Base-by-base conservation (phyloP, 2,797 vertebrate species). In the Pitangus sulphuratus region DNA sequence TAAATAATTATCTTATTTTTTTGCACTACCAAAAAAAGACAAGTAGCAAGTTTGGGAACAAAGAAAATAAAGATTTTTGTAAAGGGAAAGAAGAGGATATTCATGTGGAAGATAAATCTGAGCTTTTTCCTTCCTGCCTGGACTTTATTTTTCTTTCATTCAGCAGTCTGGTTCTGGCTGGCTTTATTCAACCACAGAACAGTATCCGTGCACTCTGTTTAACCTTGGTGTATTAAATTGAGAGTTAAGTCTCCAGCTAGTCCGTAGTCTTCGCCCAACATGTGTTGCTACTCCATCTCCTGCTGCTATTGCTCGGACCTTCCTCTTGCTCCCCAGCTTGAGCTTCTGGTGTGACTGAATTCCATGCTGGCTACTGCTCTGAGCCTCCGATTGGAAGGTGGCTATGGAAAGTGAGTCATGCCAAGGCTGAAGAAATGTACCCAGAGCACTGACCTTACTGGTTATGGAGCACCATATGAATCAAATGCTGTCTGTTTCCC, bases 121-220 rank as follows among this genome's bases (percentile, higher is more conserved):
- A 84, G n/a, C 58, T 93, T 94, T 93, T 90, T 92, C 86, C 85
- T 91, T 92, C 84, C 79, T 93, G 95, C 91, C 90, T 72, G 77
- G 69, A 20, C 76, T 96, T 90, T 96, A 95, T 96, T 95, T 97
- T 96, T 93, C 87, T 96, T 95, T 93, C 88, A 71, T 97, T 88
- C 85, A 94, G 77, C 87, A 93, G 69, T 91, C 91, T 94, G 85
- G 82, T 91, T 95, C 96, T 96, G 94, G 89, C 96, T 88, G 95
- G 83, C 70, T 95, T 86, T 65, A 42, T 95, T 91, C 89, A 95
- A 93, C 96, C 96, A 92, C 93, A 92, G 85, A 95, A 95, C 92
- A 95, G 74, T 93, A 96, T 95, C 89, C 91, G 31, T 96, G 96
- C 96, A 97, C 96, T 97, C 94, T 95, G 92, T 95, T 95, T 97